phyloP scores from a whole-genome alignment of 2,888 invertebrate species.

The Amphipoea oculea region DNA sequence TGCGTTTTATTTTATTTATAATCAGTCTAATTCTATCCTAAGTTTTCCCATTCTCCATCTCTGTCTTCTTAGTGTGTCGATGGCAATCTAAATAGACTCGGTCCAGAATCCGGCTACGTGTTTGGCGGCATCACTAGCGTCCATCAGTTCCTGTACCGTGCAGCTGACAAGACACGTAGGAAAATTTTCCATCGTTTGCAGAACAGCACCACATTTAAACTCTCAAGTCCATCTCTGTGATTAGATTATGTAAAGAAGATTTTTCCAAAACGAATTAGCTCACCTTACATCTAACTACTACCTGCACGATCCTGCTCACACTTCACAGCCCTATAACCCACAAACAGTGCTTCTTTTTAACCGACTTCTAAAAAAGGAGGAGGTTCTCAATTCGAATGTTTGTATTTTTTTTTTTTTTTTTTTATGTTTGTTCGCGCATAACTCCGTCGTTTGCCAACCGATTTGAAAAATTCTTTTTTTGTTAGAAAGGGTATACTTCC shows the following conservation, averaged over 20 bases:
- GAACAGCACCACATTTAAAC: not conserved
- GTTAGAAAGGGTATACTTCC: too few species aligned
- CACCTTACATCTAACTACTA: not conserved
- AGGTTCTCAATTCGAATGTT: too few species aligned
- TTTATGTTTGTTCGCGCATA: too few species aligned
- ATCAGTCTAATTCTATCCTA: not conserved
- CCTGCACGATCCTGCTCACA: not conserved
- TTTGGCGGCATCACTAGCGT: not conserved
- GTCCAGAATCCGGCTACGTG: not conserved
- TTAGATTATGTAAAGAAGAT: not conserved
- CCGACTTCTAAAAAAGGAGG: too few species aligned
- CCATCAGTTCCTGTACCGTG: not conserved
- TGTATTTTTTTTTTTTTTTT: too few species aligned
- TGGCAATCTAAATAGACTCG: not conserved
- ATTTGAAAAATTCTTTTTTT: too few species aligned
- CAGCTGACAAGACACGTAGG: not conserved
- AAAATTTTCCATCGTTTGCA: not conserved
- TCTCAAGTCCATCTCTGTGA: not conserved
- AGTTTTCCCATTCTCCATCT: not conserved
- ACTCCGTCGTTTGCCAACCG: too few species aligned
- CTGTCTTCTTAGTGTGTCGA: not conserved
- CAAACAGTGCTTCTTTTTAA: not conserved
- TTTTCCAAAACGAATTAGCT: not conserved
- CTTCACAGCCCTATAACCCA: not conserved
- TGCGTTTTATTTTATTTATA: not conserved